Base-by-base conservation (phyloP, 2,113 vertebrate species). In the Promerops cafer region DNA sequence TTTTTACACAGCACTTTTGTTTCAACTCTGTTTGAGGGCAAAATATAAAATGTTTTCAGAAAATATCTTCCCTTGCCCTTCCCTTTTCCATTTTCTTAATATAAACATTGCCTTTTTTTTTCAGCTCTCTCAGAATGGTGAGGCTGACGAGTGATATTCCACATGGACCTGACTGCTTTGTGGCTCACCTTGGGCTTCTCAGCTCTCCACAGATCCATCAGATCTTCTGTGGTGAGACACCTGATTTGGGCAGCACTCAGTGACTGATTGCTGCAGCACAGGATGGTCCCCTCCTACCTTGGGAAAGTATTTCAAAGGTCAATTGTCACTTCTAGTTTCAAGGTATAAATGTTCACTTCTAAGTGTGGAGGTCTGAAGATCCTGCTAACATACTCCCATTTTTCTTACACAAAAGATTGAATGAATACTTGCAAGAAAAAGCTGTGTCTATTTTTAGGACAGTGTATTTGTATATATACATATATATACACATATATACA, bases 241-340 rank as follows among this genome's bases (percentile, higher is more conserved):
- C 23, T 15, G 9, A 54, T 54, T n/a, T 1, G 0, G 52, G 21
- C 14, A 61, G n/a, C 59, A 5, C 27, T 47, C 31, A 6, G 2
- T 26, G 33, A 47, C 24, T 42, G 20, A 26, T 12, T 28, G 39
- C 83, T 72, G n/a, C n/a, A 31, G 52, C 10, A 13, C 54, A 60
- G 49, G 26, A 66, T 35, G 26, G 26, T 82, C 56, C 53, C 11
- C 21, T 75, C 2, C 35, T 37, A 8, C n/a, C 31, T 40, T 30
- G 26, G 37, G 60, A 66, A 69, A 52, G 37, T 5, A 60, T 64
- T 91, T 26, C 7, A 30, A 59, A 19, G 39, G 13, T 28, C 18
- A 17, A 12, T 27, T 28, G 39, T 16, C 45, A 68, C 33, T 23
- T 31, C 52, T 31, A 0, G 10, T 21, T 21, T 60, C 37, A 37